These are phyloP conservation scores for Callithrix jacchus DNA, from an alignment of 2,113 vertebrate genomes.

Conservation along the genomic window DNA sequence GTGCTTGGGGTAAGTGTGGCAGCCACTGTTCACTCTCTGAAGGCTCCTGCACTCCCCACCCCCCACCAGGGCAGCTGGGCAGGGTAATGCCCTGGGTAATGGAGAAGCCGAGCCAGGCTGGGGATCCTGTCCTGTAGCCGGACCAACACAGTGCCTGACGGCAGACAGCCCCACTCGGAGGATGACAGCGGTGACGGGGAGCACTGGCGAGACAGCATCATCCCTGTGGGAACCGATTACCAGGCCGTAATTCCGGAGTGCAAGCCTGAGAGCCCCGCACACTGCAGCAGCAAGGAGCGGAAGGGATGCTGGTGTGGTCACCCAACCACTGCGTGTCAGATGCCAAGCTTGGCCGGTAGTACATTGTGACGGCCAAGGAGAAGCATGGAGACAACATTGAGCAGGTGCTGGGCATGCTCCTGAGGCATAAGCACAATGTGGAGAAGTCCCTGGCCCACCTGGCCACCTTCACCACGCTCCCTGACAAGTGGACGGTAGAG, in stretches of 20 bases:
- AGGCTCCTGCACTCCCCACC: constrained; percentile 50
- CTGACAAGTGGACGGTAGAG: constrained; percentile 88
- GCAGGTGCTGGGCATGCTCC: constrained; percentile 89
- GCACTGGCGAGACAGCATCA: constrained; percentile 91
- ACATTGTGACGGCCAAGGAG: constrained; percentile 93
- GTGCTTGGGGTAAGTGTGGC: constrained; percentile 61
- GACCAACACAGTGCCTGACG: constrained; percentile 90
- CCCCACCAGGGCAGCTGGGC: constrained; percentile 5
- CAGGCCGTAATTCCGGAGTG: constrained; percentile 94
- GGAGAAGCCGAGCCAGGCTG: constrained; percentile 87
- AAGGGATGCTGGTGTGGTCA: constrained; percentile 94
- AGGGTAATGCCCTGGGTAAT: constrained; percentile 91
- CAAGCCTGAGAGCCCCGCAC: constrained; percentile 89
- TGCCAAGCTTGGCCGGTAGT: constrained; percentile 93
- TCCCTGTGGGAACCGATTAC: constrained; percentile 94
- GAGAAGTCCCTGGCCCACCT: constrained; percentile 88
- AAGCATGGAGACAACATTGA: constrained; percentile 95
- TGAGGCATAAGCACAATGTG: constrained; percentile 89
- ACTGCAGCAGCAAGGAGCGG: constrained; percentile 89
- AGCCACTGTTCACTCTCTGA: constrained; percentile 36
- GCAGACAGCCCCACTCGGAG: constrained; percentile 84
- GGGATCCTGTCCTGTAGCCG: constrained; percentile 92
- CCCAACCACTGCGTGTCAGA: constrained; percentile 91
- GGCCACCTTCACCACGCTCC: constrained; percentile 88
- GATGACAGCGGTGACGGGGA: constrained; percentile 88